These are phyloP conservation scores for Flexamia atlantica DNA, from an alignment of 2,888 invertebrate genomes.

Conservation along the genomic window DNA sequence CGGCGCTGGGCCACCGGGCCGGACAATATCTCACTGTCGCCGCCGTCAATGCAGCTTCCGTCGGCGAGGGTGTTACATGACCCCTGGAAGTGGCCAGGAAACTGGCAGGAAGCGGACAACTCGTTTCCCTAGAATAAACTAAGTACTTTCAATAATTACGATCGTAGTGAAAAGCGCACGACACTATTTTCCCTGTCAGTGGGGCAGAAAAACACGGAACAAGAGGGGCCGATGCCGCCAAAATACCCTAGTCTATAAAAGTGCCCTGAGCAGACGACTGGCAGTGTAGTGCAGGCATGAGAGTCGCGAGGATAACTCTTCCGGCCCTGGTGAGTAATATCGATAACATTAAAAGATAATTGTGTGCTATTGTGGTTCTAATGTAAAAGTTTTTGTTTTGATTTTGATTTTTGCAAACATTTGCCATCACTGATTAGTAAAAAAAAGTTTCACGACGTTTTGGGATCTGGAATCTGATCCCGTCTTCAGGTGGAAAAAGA, in stretches of 20 bases:
- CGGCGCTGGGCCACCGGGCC: background rate
- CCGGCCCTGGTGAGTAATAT: slow-evolving; percentile 31
- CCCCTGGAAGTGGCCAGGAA: slow-evolving; percentile 54
- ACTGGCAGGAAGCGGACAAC: slow-evolving; percentile 1
- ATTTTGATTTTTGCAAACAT: too few relatives aligned
- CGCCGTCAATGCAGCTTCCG: background rate
- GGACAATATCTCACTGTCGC: background rate
- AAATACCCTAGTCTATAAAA: slow-evolving; percentile 54
- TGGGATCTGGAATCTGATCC: too few relatives aligned
- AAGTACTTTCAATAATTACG: slow-evolving; percentile 60
- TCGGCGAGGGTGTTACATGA: slow-evolving; percentile 48
- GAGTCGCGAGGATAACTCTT: slow-evolving; percentile 20
- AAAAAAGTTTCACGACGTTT: too few relatives aligned
- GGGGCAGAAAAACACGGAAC: slow-evolving; percentile 63
- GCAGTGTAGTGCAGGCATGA: slow-evolving; percentile 7
- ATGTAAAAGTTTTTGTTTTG: too few relatives aligned
- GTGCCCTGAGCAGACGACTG: background rate
- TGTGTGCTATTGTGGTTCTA: too few relatives aligned
- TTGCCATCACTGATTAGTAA: too few relatives aligned
- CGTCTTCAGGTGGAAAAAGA: too few relatives aligned
- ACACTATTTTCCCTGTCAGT: slow-evolving; percentile 63
- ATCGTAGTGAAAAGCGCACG: slow-evolving; percentile 58
- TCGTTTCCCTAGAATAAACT: slow-evolving; percentile 39
- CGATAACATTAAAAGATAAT: too few relatives aligned
- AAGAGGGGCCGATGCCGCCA: slow-evolving; percentile 17